These are phyloP conservation scores for Heptranchias perlo DNA, from an alignment of 2,113 vertebrate genomes.

Conservation along the genomic window DNA sequence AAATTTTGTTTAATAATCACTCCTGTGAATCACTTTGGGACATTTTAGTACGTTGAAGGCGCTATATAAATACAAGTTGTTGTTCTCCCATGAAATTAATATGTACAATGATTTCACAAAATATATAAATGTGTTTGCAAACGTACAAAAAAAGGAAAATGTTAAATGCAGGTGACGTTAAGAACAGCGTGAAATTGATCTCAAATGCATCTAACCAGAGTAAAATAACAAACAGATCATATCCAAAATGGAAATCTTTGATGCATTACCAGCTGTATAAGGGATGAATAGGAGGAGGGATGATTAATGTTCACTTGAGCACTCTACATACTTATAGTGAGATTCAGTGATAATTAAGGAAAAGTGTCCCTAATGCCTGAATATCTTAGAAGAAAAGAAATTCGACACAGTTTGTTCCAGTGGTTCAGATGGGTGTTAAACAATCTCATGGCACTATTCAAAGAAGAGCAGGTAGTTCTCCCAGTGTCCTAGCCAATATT, in stretches of 20 bases:
- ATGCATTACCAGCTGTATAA: neutral
- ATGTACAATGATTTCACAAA: neutral
- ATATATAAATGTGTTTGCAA: neutral
- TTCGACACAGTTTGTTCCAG: neutral
- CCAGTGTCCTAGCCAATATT: neutral
- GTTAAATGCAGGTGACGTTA: neutral
- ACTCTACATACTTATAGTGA: neutral
- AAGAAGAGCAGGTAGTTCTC: neutral
- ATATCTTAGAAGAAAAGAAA: neutral
- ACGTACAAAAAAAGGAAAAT: neutral
- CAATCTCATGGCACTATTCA: neutral
- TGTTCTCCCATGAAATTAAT: no score
- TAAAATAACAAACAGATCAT: neutral
- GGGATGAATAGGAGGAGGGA: neutral
- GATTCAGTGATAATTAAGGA: neutral
- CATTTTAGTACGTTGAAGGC: no score
- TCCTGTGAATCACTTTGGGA: no score
- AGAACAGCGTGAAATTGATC: neutral
- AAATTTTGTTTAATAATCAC: no score
- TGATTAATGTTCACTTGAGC: neutral
- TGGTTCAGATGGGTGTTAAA: neutral
- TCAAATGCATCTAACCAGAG: neutral
- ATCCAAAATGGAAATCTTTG: neutral
- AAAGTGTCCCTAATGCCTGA: neutral
- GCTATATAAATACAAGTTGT: no score